Evolutionary conservation across 2,888 invertebrate species (phyloP), one percentile per base, ranked within the genome.

Genomic region (Epinotia demarniana): DNA sequence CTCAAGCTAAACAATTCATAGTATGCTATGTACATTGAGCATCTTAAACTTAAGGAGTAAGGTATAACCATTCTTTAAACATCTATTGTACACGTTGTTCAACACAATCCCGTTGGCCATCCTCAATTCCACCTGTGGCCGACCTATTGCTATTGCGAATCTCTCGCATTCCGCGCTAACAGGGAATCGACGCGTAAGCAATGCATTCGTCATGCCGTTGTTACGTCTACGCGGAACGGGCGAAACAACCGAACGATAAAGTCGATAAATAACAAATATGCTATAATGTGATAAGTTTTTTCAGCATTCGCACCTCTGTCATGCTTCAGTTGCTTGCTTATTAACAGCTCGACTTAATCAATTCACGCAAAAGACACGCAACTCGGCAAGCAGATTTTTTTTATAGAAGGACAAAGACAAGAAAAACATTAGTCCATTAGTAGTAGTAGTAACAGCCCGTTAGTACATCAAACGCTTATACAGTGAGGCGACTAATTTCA

Each of bases 51-150:
- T 53, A n/a, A 53, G 53, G 6, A 53, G 5, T 1, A 46, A 43
- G 8, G 43, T 63, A 11, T 12, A 33, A 13, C 43, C 33, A 33
- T 33, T 33, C 6, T 8, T 18, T 12, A 13, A 64, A 23, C 46
- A 69, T 69, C 61, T 63, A 49, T 78, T 77, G 77, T 79, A 72
- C 78, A 74, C 77, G 75, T 73, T 72, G 73, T 73, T 83, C 80
- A 80, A 79, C 77, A 81, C 79, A 80, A 83, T 90, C 85, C 92
- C 91, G 90, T 91, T 91, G 88, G 84, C 82, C 85, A 87, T 85
- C 87, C 85, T 83, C 87, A 83, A 87, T 89, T 87, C 87, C 77
- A 83, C 78, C 80, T 85, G 86, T 89, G 87, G 86, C 89, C 86
- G 89, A 88, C 87, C 87, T 85, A 61, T 67, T 80, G 84, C 86